Conservation (phyloP, 2,113 vertebrate genomes). For the Fukomys damarensis region DNA sequence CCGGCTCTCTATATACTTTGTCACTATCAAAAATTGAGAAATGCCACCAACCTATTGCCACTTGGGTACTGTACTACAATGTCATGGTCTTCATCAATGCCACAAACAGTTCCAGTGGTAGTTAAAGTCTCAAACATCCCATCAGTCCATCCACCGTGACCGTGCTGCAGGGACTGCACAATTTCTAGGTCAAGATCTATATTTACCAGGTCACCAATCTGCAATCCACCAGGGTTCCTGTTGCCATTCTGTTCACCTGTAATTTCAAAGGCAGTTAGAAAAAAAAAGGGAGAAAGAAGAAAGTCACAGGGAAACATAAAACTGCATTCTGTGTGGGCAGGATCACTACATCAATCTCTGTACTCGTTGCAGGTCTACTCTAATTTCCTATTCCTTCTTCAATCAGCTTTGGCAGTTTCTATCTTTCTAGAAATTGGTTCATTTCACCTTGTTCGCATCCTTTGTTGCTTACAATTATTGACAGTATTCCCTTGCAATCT, state of each 20-base stretch:
- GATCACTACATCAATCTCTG: not conserved
- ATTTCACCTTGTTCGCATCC: not conserved
- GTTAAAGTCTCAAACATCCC: conserved; percentile 99
- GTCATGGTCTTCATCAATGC: conserved; percentile 99
- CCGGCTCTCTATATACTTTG: no score
- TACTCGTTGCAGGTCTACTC: not conserved
- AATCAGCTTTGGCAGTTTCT: not conserved
- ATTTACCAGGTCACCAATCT: conserved; percentile 98
- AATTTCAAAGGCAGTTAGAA: conserved; percentile 42
- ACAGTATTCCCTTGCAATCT: not conserved
- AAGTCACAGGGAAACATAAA: not conserved
- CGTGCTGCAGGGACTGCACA: conserved; percentile 98
- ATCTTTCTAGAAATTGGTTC: not conserved
- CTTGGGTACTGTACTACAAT: conserved; percentile 99
- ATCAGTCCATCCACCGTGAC: conserved; percentile 99
- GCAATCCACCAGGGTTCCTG: conserved; percentile 97
- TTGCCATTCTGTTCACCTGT: conserved; percentile 99
- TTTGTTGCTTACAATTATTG: not conserved
- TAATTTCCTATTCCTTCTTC: not conserved
- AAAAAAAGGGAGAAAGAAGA: not conserved
- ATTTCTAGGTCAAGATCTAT: conserved; percentile 99
- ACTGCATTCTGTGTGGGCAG: not conserved
- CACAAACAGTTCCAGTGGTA: conserved; percentile 98
- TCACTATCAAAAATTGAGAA: conserved; percentile 1
- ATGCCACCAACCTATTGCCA: conserved; percentile 94